A percentile compares a stretch with the other conserved stretches of the same genome.
Conservation (phyloP, 2,797 vertebrate genomes). For the Macroramphosus scolopax region DNA sequence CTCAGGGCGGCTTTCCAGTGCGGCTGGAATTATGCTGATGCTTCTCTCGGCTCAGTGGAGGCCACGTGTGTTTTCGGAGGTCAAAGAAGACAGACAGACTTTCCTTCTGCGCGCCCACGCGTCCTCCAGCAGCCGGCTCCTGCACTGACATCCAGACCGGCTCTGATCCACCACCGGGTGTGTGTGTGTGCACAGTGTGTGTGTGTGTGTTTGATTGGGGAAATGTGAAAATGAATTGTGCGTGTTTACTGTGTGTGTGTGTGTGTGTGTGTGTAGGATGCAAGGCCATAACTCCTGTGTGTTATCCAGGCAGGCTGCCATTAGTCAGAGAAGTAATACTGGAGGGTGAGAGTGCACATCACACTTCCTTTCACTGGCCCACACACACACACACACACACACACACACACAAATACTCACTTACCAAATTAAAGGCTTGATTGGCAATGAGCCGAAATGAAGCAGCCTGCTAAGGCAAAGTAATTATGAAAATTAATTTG, state of each 20-base stretch:
- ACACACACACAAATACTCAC: conserved; percentile 12
- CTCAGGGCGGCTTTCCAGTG: conserved; percentile 32
- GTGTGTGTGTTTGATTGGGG: neutral
- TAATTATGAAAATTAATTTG: conserved; percentile 20
- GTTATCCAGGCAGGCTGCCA: conserved; percentile 34
- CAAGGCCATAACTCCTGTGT: conserved; percentile 30
- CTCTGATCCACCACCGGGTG: conserved; percentile 28
- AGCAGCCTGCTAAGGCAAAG: conserved; percentile 11
- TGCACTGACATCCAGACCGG: neutral
- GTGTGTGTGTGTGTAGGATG: conserved; percentile 2
- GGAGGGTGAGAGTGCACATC: conserved; percentile 36
- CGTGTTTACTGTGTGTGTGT: conserved; percentile 1
- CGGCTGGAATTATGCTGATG: conserved; percentile 43
- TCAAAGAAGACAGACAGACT: conserved; percentile 30
- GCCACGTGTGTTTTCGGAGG: conserved; percentile 51
- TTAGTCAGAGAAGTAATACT: conserved; percentile 46
- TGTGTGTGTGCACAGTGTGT: conserved; percentile 11
- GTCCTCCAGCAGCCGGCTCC: neutral
- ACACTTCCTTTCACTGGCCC: conserved; percentile 17
- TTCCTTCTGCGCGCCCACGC: conserved; percentile 14
- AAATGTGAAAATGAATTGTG: conserved; percentile 7
- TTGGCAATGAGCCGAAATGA: conserved; percentile 20
- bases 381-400: conserved; percentile 7
- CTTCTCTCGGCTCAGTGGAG: conserved; percentile 20
- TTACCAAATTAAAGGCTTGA: conserved; percentile 30